A percentile compares a stretch with the other conserved stretches of the same genome.
Evolutionary conservation across 2,888 invertebrate species (phyloP).

Genomic region (Clistopyga incitator): DNA sequence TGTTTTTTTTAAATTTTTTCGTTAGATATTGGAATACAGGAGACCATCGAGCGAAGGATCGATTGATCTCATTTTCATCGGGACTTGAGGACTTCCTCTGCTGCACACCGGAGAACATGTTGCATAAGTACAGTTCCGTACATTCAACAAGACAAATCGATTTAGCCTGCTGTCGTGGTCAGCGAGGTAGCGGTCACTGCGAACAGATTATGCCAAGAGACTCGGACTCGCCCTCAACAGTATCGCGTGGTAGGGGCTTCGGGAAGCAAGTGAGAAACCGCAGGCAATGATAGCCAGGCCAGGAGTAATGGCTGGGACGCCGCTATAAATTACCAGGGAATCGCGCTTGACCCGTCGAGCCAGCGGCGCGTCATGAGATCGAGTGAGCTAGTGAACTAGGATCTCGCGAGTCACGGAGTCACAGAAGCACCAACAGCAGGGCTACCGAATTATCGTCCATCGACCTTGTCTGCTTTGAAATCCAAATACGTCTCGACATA

Average conservation of each 20-base stretch:
- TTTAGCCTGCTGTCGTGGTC: conserved; percentile 42
- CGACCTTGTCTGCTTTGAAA: conserved; percentile 39
- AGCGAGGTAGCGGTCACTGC: conserved; percentile 12
- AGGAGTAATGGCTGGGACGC: conserved; percentile 70
- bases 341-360: conserved; percentile 59
- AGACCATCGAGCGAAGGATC: neutral
- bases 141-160: conserved; percentile 54
- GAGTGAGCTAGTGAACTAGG: conserved; percentile 57
- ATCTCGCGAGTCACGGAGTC: conserved; percentile 43
- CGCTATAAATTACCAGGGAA: conserved; percentile 72
- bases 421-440: conserved; percentile 10
- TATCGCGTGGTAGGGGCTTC: conserved; percentile 26
- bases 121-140: neutral
- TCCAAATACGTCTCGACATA: conserved; percentile 1
- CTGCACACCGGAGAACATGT: neutral
- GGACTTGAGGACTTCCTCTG: neutral
- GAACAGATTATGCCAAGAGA: conserved; percentile 58
- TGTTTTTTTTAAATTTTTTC: no score
- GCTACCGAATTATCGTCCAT: conserved; percentile 42
- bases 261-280: conserved; percentile 68
- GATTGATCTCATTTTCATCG: neutral
- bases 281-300: conserved; percentile 69
- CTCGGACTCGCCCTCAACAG: conserved; percentile 48
- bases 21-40: no score
- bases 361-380: conserved; percentile 53